These are phyloP conservation scores for Pristionchus entomophagus DNA, from an alignment of 2,888 invertebrate species.

Conservation along the genomic window DNA sequence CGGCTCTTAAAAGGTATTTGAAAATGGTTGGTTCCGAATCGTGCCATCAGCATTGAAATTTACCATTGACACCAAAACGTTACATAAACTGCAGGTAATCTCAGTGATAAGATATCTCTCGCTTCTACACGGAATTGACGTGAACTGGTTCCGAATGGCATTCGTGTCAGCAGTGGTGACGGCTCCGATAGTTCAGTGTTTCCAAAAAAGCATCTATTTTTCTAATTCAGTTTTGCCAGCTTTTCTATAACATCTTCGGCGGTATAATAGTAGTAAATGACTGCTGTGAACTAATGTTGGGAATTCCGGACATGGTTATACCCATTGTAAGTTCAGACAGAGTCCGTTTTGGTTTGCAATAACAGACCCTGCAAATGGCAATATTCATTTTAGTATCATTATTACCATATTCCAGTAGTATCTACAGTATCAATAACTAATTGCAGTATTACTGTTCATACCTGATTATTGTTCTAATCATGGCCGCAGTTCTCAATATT, in stretches of 20 bases:
- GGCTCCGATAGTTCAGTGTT: not conserved
- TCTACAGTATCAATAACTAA: no score
- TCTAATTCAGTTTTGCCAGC: not conserved
- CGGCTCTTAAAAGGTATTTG: no score
- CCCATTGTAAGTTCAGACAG: constrained; percentile 23
- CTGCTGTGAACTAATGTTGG: constrained; percentile 19
- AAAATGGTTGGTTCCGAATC: no score
- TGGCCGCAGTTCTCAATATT: constrained; percentile 22
- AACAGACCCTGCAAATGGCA: no score
- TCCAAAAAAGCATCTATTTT: no score
- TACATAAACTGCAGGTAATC: not conserved
- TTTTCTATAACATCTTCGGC: not conserved
- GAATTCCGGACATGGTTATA: not conserved
- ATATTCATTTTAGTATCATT: no score
- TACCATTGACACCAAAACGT: no score
- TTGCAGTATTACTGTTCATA: constrained; percentile 20
- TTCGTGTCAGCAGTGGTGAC: not conserved
- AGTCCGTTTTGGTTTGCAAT: no score
- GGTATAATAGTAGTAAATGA: constrained; percentile 10
- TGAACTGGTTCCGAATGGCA: not conserved
- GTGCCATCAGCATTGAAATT: no score
- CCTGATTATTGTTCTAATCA: not conserved
- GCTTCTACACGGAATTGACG: constrained; percentile 27
- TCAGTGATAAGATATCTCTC: constrained; percentile 7
- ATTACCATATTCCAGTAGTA: no score